Conservation (phyloP, 2,113 vertebrate species). For the Conger conger region DNA sequence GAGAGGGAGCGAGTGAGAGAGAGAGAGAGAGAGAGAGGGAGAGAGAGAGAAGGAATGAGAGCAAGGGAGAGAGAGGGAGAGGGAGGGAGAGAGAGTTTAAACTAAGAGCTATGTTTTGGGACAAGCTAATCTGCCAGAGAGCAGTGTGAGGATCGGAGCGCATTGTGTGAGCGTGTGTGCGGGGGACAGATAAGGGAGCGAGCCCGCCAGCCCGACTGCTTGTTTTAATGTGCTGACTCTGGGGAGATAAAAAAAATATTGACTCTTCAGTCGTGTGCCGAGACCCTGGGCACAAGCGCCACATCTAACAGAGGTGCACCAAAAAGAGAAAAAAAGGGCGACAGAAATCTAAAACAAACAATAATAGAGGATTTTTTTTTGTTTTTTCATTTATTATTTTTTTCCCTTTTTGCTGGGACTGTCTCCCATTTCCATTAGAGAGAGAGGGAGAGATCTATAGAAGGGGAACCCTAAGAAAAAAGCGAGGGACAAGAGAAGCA, state of each 20-base stretch:
- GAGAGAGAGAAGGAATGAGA: slow-evolving; percentile 50
- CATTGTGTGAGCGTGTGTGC: slow-evolving; percentile 85
- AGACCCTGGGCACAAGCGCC: slow-evolving; percentile 70
- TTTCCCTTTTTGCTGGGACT: slow-evolving; percentile 60
- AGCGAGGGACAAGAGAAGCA: slow-evolving; percentile 47
- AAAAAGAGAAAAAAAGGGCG: slow-evolving; percentile 49
- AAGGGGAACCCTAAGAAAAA: slow-evolving; percentile 48
- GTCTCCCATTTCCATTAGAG: slow-evolving; percentile 55
- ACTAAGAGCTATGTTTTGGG: slow-evolving; percentile 99
- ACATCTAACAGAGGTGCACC: slow-evolving; percentile 66
- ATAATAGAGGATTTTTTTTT: slow-evolving; percentile 66
- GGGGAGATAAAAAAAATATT: slow-evolving; percentile 90
- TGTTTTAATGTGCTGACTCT: slow-evolving; percentile 97
- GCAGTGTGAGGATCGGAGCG: slow-evolving; percentile 94
- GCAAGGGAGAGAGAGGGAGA: slow-evolving; percentile 42
- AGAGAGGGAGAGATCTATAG: slow-evolving; percentile 57
- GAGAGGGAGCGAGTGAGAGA: slow-evolving; percentile 60
- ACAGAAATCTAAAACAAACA: slow-evolving; percentile 59
- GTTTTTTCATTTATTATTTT: slow-evolving; percentile 54
- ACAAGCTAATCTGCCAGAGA: slow-evolving; percentile 98
- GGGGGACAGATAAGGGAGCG: slow-evolving; percentile 87
- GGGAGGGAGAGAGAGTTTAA: slow-evolving; percentile 88
- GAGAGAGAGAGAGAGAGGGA: slow-evolving; percentile 46
- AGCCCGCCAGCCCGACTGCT: slow-evolving; percentile 83
- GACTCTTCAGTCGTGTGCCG: slow-evolving; percentile 87